Percentiles rank a stretch among this genome's conserved stretches.
Conservation (phyloP, 2,797 vertebrate genomes). For the Pantherophis alleghaniensis region DNA sequence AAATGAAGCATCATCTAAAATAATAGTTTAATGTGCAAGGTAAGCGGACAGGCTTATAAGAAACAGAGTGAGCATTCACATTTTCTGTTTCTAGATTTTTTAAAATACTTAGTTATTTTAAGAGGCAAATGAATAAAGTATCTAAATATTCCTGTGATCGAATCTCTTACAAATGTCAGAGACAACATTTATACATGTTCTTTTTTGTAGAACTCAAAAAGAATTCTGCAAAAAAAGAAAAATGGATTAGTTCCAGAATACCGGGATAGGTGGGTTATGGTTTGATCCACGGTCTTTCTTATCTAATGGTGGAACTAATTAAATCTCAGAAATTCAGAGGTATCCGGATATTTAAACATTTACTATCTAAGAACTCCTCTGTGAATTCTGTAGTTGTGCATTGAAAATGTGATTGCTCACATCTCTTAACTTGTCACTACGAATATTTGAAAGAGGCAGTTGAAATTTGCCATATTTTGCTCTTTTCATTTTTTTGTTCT, state of each 20-base stretch:
- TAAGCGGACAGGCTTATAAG: neutral
- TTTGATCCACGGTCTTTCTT: neutral
- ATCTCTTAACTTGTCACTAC: neutral
- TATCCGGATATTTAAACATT: neutral
- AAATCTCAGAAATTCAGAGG: neutral
- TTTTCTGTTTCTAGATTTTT: neutral
- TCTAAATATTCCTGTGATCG: neutral
- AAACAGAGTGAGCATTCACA: neutral
- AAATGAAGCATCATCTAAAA: slow-evolving; percentile 5
- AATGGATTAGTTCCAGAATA: neutral
- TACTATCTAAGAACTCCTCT: neutral
- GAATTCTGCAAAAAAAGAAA: no score
- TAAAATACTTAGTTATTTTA: neutral
- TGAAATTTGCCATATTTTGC: neutral
- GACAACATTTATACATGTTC: neutral
- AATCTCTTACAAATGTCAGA: neutral
- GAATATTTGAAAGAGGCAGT: neutral
- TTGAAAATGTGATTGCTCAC: neutral
- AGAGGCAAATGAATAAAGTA: neutral
- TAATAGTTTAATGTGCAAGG: neutral
- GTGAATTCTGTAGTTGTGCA: neutral
- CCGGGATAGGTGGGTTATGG: neutral
- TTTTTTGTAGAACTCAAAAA: neutral
- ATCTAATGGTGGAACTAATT: neutral
- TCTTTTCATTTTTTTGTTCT: neutral